These are phyloP conservation scores for Paragorgia papillata DNA, from an alignment of 92 coral and sea anemone species.

Conservation along the genomic window DNA sequence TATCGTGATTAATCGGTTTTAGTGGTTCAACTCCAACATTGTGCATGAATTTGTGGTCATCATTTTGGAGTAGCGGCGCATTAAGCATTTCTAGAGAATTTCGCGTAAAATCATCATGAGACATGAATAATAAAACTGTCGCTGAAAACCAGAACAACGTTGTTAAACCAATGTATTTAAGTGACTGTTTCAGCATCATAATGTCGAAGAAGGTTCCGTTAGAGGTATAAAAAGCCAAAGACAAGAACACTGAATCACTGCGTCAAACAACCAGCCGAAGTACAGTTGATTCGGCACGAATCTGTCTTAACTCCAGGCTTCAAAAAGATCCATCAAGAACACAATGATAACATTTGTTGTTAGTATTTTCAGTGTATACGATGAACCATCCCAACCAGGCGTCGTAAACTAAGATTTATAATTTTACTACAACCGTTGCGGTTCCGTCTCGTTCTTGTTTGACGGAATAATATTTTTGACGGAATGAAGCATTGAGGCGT, in stretches of 20 bases:
- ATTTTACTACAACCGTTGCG: too few species aligned
- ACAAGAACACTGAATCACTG: too few species aligned
- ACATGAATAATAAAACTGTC: constrained; percentile 88
- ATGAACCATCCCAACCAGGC: not conserved
- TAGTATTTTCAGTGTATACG: not conserved
- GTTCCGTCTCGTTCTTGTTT: too few species aligned
- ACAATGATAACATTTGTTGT: too few species aligned
- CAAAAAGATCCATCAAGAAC: too few species aligned
- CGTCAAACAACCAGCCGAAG: too few species aligned
- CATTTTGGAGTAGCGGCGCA: constrained; percentile 76
- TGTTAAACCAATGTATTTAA: constrained; percentile 84
- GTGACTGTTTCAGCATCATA: constrained; percentile 73
- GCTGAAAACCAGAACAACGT: constrained; percentile 97
- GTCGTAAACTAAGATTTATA: too few species aligned
- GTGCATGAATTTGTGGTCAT: constrained; percentile 84
- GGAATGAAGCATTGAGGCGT: too few species aligned
- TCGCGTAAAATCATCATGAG: constrained; percentile 85
- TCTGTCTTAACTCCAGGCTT: too few species aligned
- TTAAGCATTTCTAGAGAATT: constrained; percentile 92
- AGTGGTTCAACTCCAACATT: constrained; percentile 90
- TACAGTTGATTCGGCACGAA: too few species aligned
- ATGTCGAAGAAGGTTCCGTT: constrained; percentile 14
- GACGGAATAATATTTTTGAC: too few species aligned
- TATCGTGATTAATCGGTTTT: constrained; percentile 79
- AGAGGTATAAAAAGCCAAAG: not conserved